Evolutionary conservation across 2,113 vertebrate genomes (phyloP), one percentile per base, ranked within the genome.

Genomic region (Geococcyx californianus): DNA sequence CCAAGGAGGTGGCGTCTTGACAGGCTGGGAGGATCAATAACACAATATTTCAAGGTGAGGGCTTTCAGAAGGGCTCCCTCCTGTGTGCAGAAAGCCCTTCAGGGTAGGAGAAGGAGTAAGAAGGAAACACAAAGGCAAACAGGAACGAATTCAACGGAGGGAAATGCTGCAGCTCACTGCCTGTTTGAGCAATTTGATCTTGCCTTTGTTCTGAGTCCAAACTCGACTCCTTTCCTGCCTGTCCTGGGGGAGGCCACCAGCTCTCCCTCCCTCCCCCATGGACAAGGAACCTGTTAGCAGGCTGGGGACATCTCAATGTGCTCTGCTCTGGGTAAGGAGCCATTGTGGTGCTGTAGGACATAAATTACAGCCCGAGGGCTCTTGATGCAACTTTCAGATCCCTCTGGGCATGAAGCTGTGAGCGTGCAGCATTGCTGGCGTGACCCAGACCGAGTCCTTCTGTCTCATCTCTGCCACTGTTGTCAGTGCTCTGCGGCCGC

Each of bases 341-440:
- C 14, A 2, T 23, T 0, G 0, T 11, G 49, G 36, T 40, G 28
- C 33, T 0, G 0, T 52, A 51, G 69, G 51, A 42, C 63, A 66
- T 23, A 2, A 34, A 26, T 0, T 0, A 7, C 45, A 66, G 40
- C 59, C 34, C 38, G 3, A 10, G 10, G 33, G 33, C 10, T 38
- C 19, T 29, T 7, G 0, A 55, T 10, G 13, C 38, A 7, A 5
- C 3, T 49, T 38, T 42, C 19, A 6, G 11, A 29, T 4, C 23
- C 52, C 8, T 13, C 28, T 1, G 7, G 15, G 12, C 2, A 3
- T 16, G 77, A 45, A 66, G 52, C 64, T 31, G 11, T 4, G 45
- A n/a, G 47, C 0, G 1, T 55, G n/a, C 33, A 56, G 34, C 72
- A 45, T 26, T 47, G 7, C 16, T 4, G 5, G 8, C 70, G 16